Conservation (phyloP, 2,888 invertebrate genomes). For the Drosophila colorata region DNA sequence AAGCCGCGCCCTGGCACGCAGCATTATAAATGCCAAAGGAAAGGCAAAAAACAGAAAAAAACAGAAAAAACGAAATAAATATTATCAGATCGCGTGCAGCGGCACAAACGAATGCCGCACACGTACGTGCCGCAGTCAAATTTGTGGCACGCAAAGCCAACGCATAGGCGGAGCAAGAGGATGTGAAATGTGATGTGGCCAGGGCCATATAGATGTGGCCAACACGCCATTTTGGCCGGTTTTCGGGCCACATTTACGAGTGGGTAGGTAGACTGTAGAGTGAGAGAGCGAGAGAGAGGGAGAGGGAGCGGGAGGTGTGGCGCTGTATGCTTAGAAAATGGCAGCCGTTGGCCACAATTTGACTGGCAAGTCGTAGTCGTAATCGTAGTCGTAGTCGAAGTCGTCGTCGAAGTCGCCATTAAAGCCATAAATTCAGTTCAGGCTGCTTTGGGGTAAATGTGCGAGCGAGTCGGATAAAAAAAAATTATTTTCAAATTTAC, state of each 20-base stretch:
- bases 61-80: constrained; percentile 40
- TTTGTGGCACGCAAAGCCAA: constrained; percentile 69
- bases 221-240: constrained; percentile 65
- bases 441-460: background rate
- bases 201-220: constrained; percentile 14
- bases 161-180: constrained; percentile 58
- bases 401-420: constrained; percentile 55
- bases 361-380: constrained; percentile 27
- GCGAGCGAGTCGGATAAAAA: constrained; percentile 13
- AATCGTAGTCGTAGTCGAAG: constrained; percentile 19
- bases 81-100: constrained; percentile 82
- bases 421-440: constrained; percentile 69
- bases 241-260: constrained; percentile 38
- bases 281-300: too few species aligned
- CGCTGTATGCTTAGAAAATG: constrained; percentile 57
- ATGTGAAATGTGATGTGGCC: constrained; percentile 30
- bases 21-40: constrained; percentile 68
- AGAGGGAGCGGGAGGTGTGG: constrained; percentile 26
- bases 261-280: constrained; percentile 14
- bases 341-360: constrained; percentile 60
- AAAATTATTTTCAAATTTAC: constrained; percentile 77
- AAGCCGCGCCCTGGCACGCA: constrained; percentile 70
- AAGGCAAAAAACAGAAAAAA: constrained; percentile 31
- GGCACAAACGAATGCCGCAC: constrained; percentile 67
- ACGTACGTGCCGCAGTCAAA: constrained; percentile 69